These are phyloP conservation scores for Eueremaeus valkanovi DNA, from an alignment of 2,888 invertebrate genomes.

Conservation along the genomic window DNA sequence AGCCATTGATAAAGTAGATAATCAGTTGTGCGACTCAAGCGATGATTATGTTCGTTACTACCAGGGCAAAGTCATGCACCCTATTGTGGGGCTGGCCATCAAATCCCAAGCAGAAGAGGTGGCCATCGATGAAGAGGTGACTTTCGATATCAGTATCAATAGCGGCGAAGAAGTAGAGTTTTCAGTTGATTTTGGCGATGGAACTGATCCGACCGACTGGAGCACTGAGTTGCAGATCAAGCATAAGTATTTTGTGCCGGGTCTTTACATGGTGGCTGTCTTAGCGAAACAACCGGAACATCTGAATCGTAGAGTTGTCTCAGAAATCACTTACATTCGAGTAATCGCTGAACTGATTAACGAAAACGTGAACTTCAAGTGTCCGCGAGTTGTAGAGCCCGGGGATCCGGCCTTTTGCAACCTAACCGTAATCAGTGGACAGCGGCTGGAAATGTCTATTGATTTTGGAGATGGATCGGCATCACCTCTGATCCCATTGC, in stretches of 20 bases:
- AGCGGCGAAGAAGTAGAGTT: conserved; percentile 47
- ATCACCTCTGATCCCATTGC: conserved; percentile 43
- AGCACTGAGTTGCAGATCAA: conserved; percentile 47
- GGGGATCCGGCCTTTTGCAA: conserved; percentile 50
- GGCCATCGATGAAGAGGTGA: conserved; percentile 42
- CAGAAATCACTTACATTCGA: conserved; percentile 48
- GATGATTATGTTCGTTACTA: conserved; percentile 44
- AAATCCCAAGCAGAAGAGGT: conserved; percentile 43
- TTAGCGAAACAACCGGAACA: conserved; percentile 44
- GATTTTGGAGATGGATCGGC: conserved; percentile 47
- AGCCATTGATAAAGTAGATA: conserved; percentile 30
- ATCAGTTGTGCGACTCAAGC: conserved; percentile 43
- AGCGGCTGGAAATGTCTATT: conserved; percentile 47
- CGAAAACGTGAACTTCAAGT: conserved; percentile 47
- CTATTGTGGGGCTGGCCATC: conserved; percentile 42
- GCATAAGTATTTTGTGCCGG: conserved; percentile 49
- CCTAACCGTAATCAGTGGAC: conserved; percentile 49
- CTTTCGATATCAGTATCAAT: conserved; percentile 43
- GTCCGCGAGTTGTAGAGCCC: conserved; percentile 50
- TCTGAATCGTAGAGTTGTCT: conserved; percentile 47
- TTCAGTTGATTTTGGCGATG: conserved; percentile 50
- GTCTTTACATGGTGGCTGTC: conserved; percentile 49
- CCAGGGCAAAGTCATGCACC: conserved; percentile 43
- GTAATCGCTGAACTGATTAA: conserved; percentile 49
- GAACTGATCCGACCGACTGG: conserved; percentile 48